Evolutionary conservation across 2,113 vertebrate species (phyloP).

Genomic region (Cricetomys ansorgei): DNA sequence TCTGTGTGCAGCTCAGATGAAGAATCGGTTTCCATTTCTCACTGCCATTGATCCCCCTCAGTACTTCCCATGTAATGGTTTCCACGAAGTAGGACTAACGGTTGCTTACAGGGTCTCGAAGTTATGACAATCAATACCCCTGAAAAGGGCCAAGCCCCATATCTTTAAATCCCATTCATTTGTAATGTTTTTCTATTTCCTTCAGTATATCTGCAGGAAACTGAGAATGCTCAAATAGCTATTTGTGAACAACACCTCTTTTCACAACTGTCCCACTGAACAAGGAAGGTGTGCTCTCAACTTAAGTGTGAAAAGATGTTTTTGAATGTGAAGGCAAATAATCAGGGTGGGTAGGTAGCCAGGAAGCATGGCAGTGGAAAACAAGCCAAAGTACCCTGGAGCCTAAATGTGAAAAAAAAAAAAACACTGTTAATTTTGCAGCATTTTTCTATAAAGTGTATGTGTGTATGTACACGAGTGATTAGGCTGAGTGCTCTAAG

Average conservation of each 20-base stretch:
- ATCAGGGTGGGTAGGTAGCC: neutral
- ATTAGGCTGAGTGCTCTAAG: neutral
- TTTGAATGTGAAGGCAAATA: constrained; percentile 43
- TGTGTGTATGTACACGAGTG: neutral
- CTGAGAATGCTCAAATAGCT: neutral
- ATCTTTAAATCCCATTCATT: neutral
- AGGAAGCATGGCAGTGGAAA: neutral
- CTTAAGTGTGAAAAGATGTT: constrained; percentile 53
- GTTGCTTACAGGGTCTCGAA: neutral
- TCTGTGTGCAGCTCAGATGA: neutral
- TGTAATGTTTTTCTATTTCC: neutral
- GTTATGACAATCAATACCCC: neutral
- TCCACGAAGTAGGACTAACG: neutral
- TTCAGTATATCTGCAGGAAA: neutral
- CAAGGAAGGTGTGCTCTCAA: constrained; percentile 22
- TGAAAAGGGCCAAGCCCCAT: neutral
- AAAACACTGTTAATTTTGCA: neutral
- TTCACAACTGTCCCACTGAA: constrained; percentile 36
- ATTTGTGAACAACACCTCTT: constrained; percentile 47
- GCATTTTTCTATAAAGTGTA: neutral
- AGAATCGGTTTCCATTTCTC: neutral
- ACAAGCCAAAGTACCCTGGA: neutral
- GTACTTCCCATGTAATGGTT: neutral
- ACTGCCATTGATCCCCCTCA: neutral
- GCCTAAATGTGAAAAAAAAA: neutral